phyloP scores from a whole-genome alignment of 2,113 vertebrate genomes.

The Scytalopus superciliaris region DNA sequence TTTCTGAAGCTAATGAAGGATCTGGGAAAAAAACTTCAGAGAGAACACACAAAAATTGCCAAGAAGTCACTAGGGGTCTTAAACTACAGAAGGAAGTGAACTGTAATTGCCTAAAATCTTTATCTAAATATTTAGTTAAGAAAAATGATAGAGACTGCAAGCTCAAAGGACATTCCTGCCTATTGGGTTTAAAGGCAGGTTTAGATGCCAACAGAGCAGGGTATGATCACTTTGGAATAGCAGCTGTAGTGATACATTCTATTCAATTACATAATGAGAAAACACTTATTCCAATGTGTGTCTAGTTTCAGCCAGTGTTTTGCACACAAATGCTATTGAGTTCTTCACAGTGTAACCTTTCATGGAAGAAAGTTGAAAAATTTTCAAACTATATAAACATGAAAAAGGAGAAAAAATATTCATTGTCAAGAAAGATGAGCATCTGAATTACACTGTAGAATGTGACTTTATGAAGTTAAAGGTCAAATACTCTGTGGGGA shows the following conservation, averaged over 20 bases:
- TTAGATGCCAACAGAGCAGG: neutral
- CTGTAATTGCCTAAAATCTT: conserved; percentile 1
- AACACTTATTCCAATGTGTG: neutral
- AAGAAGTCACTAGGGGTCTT: neutral
- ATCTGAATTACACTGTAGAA: neutral
- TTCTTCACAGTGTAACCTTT: neutral
- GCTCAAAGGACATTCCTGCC: neutral
- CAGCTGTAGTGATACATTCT: neutral
- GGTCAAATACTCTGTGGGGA: rapidly evolving
- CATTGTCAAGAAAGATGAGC: neutral
- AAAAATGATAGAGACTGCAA: neutral
- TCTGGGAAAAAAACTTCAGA: neutral
- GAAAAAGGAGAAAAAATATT: neutral
- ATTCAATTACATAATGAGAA: neutral
- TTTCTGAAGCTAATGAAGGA: conserved; percentile 22
- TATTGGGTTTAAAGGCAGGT: neutral
- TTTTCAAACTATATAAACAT: neutral
- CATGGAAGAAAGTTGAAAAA: neutral
- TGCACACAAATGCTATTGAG: neutral
- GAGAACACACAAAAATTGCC: neutral
- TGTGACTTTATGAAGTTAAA: neutral
- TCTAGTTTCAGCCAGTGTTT: neutral
- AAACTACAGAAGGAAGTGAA: neutral
- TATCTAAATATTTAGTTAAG: neutral
- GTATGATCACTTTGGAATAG: neutral